Conservation (phyloP, 1,140 invertebrate genomes). For the Melitaea cinxia region DNA sequence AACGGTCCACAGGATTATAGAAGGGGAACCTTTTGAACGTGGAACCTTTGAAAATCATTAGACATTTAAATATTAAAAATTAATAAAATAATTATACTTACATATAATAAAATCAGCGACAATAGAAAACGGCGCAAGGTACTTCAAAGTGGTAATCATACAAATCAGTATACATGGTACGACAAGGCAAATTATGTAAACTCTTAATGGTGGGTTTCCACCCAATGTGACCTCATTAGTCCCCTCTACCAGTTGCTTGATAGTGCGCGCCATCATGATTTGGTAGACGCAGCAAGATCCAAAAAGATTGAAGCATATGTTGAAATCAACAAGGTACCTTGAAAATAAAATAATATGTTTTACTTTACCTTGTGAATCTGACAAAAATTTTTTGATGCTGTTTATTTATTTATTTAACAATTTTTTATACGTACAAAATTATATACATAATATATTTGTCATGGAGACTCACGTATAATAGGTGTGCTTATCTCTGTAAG, state of each 20-base stretch:
- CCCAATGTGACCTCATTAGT: constrained; percentile 21
- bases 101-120: constrained; percentile 48
- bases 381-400: no score
- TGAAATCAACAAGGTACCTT: constrained; percentile 46
- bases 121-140: constrained; percentile 48
- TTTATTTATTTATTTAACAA: no score
- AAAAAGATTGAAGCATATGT: constrained; percentile 42
- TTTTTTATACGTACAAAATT: no score
- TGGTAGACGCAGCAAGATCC: constrained; percentile 52
- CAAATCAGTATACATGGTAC: constrained; percentile 45
- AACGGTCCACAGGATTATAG: no score
- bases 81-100: constrained; percentile 25
- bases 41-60: no score
- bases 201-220: constrained; percentile 32
- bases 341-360: constrained; percentile 3
- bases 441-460: no score
- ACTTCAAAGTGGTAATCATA: constrained; percentile 53
- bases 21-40: no score
- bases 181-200: constrained; percentile 42
- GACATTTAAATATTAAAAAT: no score
- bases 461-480: no score
- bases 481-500: no score
- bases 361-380: no score
- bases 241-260: constrained; percentile 45
- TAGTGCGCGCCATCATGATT: constrained; percentile 44